phyloP scores from a whole-genome alignment of 2,888 invertebrate genomes.

The Bimastos eiseni region DNA sequence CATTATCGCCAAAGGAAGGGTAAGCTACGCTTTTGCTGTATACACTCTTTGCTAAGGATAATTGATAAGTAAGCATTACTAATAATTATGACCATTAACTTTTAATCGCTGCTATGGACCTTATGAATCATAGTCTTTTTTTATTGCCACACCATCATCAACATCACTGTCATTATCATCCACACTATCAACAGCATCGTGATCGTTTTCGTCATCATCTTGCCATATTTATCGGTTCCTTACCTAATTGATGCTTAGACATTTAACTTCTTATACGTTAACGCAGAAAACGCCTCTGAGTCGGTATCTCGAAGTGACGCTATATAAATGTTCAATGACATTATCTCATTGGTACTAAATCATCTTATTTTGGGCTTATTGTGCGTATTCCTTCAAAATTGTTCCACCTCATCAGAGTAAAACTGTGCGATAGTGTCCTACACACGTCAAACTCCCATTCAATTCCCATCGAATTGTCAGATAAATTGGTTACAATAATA shows the following conservation, averaged over 20 bases:
- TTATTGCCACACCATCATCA: neutral
- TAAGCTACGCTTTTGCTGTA: constrained; percentile 46
- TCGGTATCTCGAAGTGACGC: too few relatives aligned
- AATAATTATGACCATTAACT: neutral
- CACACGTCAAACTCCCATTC: neutral
- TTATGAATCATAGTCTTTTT: neutral
- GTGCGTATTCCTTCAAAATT: neutral
- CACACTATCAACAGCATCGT: neutral
- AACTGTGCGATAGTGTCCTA: neutral
- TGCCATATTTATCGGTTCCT: too few relatives aligned
- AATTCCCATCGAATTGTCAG: neutral
- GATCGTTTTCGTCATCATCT: neutral
- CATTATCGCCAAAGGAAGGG: constrained; percentile 90
- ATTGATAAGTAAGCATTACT: neutral
- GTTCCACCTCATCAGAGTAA: neutral
- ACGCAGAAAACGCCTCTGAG: too few relatives aligned
- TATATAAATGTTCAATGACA: too few relatives aligned
- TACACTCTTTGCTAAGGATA: too few relatives aligned
- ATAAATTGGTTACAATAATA: neutral
- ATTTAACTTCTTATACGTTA: too few relatives aligned
- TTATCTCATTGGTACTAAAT: neutral
- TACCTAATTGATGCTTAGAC: too few relatives aligned
- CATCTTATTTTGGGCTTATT: neutral
- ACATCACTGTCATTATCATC: neutral
- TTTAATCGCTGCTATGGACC: neutral